phyloP scores from a whole-genome alignment of 2,113 vertebrate genomes.

The Cochlearius cochlearius region DNA sequence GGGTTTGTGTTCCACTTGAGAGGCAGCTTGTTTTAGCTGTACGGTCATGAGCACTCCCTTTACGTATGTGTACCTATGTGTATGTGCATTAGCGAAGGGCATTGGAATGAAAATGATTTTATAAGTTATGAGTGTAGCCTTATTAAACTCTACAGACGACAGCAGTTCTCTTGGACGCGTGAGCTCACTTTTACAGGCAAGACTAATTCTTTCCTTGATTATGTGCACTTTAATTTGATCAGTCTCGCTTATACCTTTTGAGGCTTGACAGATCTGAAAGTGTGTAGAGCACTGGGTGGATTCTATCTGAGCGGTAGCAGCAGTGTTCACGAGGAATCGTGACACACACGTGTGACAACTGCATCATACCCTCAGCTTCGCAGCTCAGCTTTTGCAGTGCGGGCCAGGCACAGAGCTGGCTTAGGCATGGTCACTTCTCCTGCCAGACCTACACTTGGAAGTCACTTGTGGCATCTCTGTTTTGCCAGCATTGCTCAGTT shows the following conservation, averaged over 20 bases:
- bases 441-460: background rate
- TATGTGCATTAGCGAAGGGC: background rate
- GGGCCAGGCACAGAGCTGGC: background rate
- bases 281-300: background rate
- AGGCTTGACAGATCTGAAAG: background rate
- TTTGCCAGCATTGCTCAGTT: background rate
- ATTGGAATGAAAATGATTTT: background rate
- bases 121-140: background rate
- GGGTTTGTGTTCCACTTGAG: background rate
- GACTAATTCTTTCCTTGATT: background rate
- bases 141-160: background rate
- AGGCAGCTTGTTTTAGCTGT: background rate
- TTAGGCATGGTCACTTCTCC: background rate
- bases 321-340: background rate
- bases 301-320: background rate
- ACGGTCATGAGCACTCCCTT: background rate
- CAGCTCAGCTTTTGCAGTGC: background rate
- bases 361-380: background rate
- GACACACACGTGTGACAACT: accelerated
- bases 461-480: background rate
- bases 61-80: accelerated
- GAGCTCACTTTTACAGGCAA: background rate
- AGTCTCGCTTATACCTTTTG: background rate
- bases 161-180: background rate
- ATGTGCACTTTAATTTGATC: background rate